A percentile compares a stretch with the other conserved stretches of the same genome.
Conservation (phyloP, 92 coral and sea anemone species). For the Siderastrea radians region DNA sequence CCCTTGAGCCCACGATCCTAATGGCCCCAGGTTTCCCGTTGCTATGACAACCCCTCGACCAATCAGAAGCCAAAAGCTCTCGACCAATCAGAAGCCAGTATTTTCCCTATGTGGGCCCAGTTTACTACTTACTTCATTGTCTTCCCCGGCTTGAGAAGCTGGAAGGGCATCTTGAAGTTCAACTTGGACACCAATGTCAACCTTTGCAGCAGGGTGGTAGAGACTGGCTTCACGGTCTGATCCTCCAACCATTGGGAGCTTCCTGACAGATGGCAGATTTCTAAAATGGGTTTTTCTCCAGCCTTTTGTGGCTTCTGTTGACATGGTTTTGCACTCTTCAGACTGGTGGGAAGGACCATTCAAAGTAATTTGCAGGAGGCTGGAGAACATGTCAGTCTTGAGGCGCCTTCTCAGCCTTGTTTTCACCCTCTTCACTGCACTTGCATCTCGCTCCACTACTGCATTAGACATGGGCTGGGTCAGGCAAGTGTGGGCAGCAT, state of each 20-base stretch:
- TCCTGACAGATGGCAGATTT: conserved; percentile 15
- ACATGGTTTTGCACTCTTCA: conserved; percentile 17
- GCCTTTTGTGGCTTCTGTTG: conserved; percentile 13
- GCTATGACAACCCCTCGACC: too few species aligned
- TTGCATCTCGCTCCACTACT: conserved; percentile 41
- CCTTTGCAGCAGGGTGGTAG: conserved; percentile 29
- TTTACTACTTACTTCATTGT: too few species aligned
- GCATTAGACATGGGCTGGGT: conserved; percentile 61
- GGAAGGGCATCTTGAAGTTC: conserved; percentile 40
- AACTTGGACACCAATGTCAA: conserved; percentile 35
- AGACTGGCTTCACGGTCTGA: conserved; percentile 54
- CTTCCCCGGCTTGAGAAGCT: too few species aligned
- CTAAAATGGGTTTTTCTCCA: conserved; percentile 22
- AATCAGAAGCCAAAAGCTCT: too few species aligned
- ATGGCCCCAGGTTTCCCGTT: too few species aligned
- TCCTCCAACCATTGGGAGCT: conserved; percentile 47
- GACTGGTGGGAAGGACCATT: conserved; percentile 36
- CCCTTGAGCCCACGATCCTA: too few species aligned
- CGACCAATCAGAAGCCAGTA: too few species aligned
- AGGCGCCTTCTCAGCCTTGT: too few species aligned
- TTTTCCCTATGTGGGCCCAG: too few species aligned
- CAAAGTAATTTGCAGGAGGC: conserved; percentile 31
- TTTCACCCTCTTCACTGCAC: too few species aligned
- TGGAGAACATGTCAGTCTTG: conserved; percentile 57
- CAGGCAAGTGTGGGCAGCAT: conserved; percentile 56